Evolutionary conservation across 2,113 vertebrate genomes (phyloP).

Genomic region (Phaetusa simplex): DNA sequence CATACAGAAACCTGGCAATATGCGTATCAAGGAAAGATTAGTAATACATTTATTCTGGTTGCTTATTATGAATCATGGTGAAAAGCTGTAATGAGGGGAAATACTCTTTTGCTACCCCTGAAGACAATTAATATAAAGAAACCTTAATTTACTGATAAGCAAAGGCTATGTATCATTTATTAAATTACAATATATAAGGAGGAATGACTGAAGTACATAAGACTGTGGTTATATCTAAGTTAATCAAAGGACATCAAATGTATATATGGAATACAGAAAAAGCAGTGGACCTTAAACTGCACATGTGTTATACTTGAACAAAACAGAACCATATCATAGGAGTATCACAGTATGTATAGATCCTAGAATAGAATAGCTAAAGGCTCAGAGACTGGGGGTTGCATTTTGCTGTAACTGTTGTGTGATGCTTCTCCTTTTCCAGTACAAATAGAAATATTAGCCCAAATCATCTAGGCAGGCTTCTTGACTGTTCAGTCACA

Average conservation of each 20-base stretch:
- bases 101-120: neutral
- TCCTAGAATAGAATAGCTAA: neutral
- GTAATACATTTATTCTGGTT: neutral
- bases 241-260: neutral
- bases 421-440: neutral
- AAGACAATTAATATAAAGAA: neutral
- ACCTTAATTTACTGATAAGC: neutral
- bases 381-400: neutral
- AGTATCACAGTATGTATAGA: neutral
- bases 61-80: neutral
- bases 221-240: neutral
- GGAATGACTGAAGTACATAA: neutral
- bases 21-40: neutral
- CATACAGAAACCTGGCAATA: neutral
- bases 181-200: neutral
- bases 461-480: neutral
- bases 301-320: neutral
- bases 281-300: neutral
- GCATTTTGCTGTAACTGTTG: neutral
- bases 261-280: neutral
- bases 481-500: neutral
- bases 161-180: neutral
- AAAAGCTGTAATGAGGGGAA: neutral
- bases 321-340: neutral
- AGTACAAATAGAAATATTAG: neutral